Evolutionary conservation across 2,888 invertebrate genomes (phyloP), one percentile per base, ranked within the genome.

Genomic region (Tridacna crocea): DNA sequence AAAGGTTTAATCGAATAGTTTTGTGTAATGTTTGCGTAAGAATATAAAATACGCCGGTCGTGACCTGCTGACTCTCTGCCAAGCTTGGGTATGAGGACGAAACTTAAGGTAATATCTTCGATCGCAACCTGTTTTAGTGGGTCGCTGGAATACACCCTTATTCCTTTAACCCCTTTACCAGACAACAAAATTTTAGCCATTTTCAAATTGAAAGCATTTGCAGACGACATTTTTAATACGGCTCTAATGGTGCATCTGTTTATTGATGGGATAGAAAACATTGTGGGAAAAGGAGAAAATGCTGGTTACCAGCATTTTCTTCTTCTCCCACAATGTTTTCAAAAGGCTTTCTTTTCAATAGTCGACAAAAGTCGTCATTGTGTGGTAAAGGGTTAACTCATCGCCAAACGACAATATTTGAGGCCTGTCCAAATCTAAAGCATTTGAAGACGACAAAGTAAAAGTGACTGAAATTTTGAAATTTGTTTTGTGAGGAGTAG

Each of bases 11-110:
- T 87, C 84, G 80, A 80, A 83, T 68, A 79, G 48, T 61, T 36
- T 87, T 84, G 84, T 74, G 80, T 82, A 84, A 84, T 61, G 17
- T 73, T 87, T 80, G 78, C 82, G 86, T 75, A 87, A 87, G 72
- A 46, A 68, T 79, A 80, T 74, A 63, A 65, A 65, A 76, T 65
- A 27, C 24, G 26, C 47, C 80, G 86, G 86, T 84, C 86, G 79
- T 72, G 86, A 87, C 86, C 84, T 26, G 26, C 51, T 48, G 51
- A 15, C 48, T 22, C 65, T 15, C 11, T 66, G 66, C 66, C 66
- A 66, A 66, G 27, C n/a, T 46, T 61, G 19, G n/a, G 13, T 61
- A n/a, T 61, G 61, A 22, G 22, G 22, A 24, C 61, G 61, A 17
- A n/a, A 24, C 10, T 13, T 13, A 61, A 61, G 24, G 61, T 61